Percentiles rank a stretch among this genome's conserved stretches.
These are phyloP conservation scores for Clarias macrocephalus DNA, from an alignment of 2,113 vertebrate species.

Conservation along the genomic window DNA sequence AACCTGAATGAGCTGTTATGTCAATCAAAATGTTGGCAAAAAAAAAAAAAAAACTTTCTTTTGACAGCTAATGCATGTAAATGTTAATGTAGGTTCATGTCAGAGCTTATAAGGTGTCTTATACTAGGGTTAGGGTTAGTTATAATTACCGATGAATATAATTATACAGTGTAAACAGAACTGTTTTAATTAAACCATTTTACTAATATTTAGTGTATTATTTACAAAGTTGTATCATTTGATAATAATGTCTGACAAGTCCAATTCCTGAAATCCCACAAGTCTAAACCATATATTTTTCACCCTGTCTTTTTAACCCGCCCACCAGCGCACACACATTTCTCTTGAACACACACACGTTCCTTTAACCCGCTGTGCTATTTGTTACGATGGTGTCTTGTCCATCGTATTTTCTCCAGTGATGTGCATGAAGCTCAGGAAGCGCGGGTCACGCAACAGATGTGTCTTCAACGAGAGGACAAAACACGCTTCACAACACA, in stretches of 20 bases:
- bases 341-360: constrained; percentile 20
- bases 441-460: constrained; percentile 58
- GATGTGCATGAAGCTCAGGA: constrained; percentile 52
- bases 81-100: not conserved
- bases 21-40: not conserved
- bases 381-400: constrained; percentile 8
- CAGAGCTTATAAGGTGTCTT: not conserved
- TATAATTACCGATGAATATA: not conserved
- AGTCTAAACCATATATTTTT: not conserved
- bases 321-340: constrained; percentile 3
- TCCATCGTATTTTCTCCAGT: constrained; percentile 38
- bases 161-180: not conserved
- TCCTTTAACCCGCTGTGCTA: not conserved
- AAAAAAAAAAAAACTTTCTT: not conserved
- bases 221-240: not conserved
- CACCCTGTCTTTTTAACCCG: not conserved
- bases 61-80: not conserved
- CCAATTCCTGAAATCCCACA: not conserved
- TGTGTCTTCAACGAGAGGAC: constrained; percentile 51
- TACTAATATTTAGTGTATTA: not conserved
- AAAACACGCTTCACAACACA: constrained; percentile 40
- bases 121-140: too few species aligned
- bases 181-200: not conserved
- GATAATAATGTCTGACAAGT: not conserved
- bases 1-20: not conserved